Evolutionary conservation across 2,113 vertebrate genomes (phyloP), one percentile per base, ranked within the genome.

Genomic region (Dicrurus megarhynchus): DNA sequence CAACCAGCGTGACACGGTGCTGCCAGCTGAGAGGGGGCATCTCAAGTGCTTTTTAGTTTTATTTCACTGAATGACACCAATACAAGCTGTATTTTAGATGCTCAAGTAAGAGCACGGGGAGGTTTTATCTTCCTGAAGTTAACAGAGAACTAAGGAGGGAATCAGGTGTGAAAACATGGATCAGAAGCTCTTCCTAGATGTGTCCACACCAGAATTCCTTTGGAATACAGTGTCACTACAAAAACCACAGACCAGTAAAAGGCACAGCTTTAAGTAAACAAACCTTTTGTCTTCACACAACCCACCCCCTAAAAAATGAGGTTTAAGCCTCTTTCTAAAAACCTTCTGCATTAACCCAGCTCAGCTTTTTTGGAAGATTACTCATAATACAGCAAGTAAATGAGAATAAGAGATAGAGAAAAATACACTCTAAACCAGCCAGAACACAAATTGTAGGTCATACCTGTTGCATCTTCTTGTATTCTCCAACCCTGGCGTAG

Each of bases 401-500:
- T 27, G 35, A 42, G 13, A 89, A 39, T 3, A 50, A 49, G 20
- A 76, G 3, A 52, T 0, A 49, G 1, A 67, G n/a, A 71, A 86
- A 39, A 71, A 68, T 1, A 21, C 42, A 59, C 24, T 53, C 79
- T 52, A 32, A 68, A 59, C 30, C 5, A 9, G 19, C 47, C 52
- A 60, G 16, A 91, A 71, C 20, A 70, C 21, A 41, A 57, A 15
- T 0, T 23, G 5, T 10, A 80, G 70, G 53, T 63, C 41, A 8
- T 97, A 99, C 99, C 99, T 99, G 99, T 73, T 99, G 99, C 99
- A 99, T 99, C 97, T 99, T 99, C 98, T 99, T 99, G 98, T 99
- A 99, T 87, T 99, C 99, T 21, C 99, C 99, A 16, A 99, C 99
- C 53, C 99, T 98, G 78, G 99, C 99, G 23, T 99, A 99, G 11